phyloP scores from a whole-genome alignment of 1,140 invertebrate species.

The Trinorchestia longiramus region DNA sequence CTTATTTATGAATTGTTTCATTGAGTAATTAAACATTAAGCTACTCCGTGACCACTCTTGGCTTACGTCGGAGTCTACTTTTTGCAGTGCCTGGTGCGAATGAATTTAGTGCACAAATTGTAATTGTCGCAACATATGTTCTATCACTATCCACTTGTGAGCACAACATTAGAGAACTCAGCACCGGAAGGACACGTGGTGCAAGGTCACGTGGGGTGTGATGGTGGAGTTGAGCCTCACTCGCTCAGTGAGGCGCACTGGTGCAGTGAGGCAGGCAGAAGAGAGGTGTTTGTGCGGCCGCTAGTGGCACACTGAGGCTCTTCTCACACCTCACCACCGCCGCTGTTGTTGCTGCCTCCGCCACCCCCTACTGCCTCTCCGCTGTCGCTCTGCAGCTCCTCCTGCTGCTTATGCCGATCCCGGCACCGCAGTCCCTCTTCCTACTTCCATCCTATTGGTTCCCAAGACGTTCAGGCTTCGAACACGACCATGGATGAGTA shows the following conservation, averaged over 20 bases:
- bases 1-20: too few relatives aligned
- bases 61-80: too few relatives aligned
- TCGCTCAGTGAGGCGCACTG: not conserved
- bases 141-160: not conserved
- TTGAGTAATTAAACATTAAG: too few relatives aligned
- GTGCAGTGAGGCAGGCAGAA: not conserved
- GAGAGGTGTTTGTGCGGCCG: slow-evolving; percentile 53
- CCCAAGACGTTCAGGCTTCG: not conserved
- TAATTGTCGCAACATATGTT: not conserved
- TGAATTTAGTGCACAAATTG: not conserved
- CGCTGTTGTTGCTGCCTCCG: slow-evolving; percentile 5
- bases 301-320: slow-evolving; percentile 42
- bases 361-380: not conserved
- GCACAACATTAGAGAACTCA: not conserved
- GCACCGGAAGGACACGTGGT: not conserved
- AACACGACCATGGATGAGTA: not conserved
- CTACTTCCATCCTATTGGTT: not conserved
- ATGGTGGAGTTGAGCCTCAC: not conserved
- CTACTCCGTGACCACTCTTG: too few relatives aligned
- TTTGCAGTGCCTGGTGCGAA: too few relatives aligned
- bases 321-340: slow-evolving; percentile 2
- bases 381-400: not conserved
- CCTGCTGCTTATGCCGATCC: not conserved
- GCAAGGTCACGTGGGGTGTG: not conserved
- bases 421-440: not conserved